Evolutionary conservation across 2,113 vertebrate genomes (phyloP).

Genomic region (Etheostoma cragini): DNA sequence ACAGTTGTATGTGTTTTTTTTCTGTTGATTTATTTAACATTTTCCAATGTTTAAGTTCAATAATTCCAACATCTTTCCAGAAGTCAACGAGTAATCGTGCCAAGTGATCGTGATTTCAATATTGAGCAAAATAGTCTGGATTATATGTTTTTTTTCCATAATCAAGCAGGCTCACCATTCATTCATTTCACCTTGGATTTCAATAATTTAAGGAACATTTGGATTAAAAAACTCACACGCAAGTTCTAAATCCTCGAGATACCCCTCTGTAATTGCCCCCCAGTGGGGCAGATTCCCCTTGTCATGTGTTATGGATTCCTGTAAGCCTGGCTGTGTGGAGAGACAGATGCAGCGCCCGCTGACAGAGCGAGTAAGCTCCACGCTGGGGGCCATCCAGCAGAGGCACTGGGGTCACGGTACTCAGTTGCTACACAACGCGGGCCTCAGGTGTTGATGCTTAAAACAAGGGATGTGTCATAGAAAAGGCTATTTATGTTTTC

Average conservation of each 20-base stretch:
- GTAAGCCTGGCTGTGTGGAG: slow-evolving; percentile 26
- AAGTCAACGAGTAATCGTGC: too few species aligned
- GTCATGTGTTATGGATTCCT: slow-evolving; percentile 66
- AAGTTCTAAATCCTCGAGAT: slow-evolving; percentile 27
- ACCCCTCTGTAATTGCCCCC: slow-evolving; percentile 7
- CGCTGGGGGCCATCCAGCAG: slow-evolving; percentile 60
- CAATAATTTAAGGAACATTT: slow-evolving; percentile 23
- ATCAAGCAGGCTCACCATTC: not conserved
- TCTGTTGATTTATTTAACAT: too few species aligned
- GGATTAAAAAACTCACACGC: not conserved
- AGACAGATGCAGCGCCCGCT: slow-evolving; percentile 56
- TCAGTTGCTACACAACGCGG: slow-evolving; percentile 47
- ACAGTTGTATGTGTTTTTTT: too few species aligned
- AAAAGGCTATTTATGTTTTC: slow-evolving; percentile 44
- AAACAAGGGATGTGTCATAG: slow-evolving; percentile 44
- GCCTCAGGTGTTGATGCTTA: slow-evolving; percentile 65
- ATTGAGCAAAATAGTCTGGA: too few species aligned
- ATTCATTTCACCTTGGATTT: not conserved
- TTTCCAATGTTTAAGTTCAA: too few species aligned
- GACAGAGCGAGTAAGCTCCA: slow-evolving; percentile 33
- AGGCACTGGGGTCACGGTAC: slow-evolving; percentile 52
- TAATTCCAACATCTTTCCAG: too few species aligned
- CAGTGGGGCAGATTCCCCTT: slow-evolving; percentile 39
- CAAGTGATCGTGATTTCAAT: too few species aligned
- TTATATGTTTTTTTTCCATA: too few species aligned